These are phyloP conservation scores for Gadus macrocephalus DNA, from an alignment of 2,113 vertebrate genomes.

Conservation along the genomic window DNA sequence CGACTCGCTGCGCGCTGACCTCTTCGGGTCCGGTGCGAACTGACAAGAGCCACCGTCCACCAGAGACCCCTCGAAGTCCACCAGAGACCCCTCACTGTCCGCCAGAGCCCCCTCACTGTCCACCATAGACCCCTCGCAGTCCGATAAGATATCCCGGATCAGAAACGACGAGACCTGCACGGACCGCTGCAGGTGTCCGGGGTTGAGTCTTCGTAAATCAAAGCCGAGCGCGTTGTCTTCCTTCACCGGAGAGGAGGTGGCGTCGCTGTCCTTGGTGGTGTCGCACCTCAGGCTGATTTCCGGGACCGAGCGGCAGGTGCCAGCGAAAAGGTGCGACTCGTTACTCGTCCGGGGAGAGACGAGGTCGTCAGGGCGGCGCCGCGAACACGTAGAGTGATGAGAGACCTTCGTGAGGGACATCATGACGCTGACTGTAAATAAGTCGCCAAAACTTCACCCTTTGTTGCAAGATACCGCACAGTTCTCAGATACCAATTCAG, in stretches of 20 bases:
- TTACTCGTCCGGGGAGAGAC: constrained; percentile 79
- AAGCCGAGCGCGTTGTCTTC: constrained; percentile 72
- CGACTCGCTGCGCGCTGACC: too few species aligned
- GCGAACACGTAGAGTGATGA: too few species aligned
- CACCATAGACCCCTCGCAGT: constrained; percentile 82
- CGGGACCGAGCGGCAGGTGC: constrained; percentile 76
- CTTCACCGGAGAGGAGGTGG: constrained; percentile 74
- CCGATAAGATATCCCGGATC: constrained; percentile 91
- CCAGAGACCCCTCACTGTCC: constrained; percentile 75
- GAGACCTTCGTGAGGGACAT: too few species aligned
- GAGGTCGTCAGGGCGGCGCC: constrained; percentile 84
- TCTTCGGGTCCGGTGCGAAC: too few species aligned
- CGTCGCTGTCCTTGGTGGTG: constrained; percentile 65
- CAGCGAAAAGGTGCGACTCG: constrained; percentile 72
- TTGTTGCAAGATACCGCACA: too few species aligned
- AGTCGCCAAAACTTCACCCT: too few species aligned
- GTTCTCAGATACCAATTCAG: too few species aligned
- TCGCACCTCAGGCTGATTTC: constrained; percentile 80
- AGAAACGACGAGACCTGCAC: constrained; percentile 84
- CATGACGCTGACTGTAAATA: too few species aligned
- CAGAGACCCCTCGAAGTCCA: constrained; percentile 83
- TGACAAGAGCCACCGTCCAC: constrained; percentile 52
- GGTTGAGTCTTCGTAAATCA: constrained; percentile 71
- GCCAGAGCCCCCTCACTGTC: constrained; percentile 46
- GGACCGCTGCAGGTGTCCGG: constrained; percentile 69